These are phyloP conservation scores for Meandrusa payeni DNA, from an alignment of 2,888 invertebrate species.

Conservation along the genomic window DNA sequence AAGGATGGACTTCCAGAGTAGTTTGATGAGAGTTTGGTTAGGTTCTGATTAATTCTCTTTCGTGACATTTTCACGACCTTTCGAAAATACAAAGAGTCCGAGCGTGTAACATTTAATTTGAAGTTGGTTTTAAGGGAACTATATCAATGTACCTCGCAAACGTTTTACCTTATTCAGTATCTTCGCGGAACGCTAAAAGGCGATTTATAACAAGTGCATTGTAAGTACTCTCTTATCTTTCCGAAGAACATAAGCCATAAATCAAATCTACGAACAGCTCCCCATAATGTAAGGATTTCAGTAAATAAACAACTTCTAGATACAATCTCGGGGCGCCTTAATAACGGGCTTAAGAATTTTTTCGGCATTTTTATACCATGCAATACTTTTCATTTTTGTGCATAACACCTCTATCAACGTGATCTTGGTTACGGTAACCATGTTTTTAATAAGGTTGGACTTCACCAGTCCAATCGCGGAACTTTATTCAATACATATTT, in stretches of 20 bases:
- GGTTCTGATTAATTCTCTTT: no score
- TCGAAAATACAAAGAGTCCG: no score
- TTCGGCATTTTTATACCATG: slow-evolving; percentile 36
- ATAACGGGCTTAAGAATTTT: slow-evolving; percentile 34
- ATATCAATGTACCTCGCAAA: no score
- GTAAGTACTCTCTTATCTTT: slow-evolving; percentile 20
- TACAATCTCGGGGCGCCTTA: slow-evolving; percentile 35
- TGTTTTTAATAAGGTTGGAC: slow-evolving; percentile 5
- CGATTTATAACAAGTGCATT: slow-evolving; percentile 23
- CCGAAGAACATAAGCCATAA: slow-evolving; percentile 19
- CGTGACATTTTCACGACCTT: no score
- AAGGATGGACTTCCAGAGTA: no score
- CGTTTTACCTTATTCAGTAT: not conserved
- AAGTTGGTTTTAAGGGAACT: no score
- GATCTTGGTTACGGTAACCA: slow-evolving; percentile 14
- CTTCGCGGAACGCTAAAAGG: slow-evolving; percentile 11
- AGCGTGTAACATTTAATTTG: no score
- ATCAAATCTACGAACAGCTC: slow-evolving; percentile 20
- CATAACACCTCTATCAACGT: slow-evolving; percentile 16
- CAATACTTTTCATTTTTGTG: slow-evolving; percentile 38
- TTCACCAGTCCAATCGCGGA: no score
- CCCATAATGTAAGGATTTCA: slow-evolving; percentile 21
- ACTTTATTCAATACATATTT: no score
- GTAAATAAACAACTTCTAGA: slow-evolving; percentile 38
- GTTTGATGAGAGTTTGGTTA: no score